These are phyloP conservation scores for Cyanistes caeruleus DNA, from an alignment of 2,113 vertebrate species.

Conservation along the genomic window DNA sequence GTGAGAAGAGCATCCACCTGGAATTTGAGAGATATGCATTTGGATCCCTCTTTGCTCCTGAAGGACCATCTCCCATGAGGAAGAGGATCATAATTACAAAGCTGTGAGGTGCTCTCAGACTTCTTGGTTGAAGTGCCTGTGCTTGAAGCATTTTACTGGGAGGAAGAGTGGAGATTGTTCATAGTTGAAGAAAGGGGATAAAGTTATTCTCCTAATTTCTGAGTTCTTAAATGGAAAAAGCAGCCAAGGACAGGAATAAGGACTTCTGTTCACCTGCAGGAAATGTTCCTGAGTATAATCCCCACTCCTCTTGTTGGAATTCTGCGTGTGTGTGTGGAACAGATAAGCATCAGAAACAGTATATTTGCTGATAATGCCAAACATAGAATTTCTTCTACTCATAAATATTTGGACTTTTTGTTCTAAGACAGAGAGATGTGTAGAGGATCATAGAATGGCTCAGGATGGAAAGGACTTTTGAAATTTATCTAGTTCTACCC, in stretches of 20 bases:
- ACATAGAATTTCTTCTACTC: neutral
- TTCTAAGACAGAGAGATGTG: neutral
- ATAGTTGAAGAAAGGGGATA: neutral
- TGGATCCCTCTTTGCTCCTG: neutral
- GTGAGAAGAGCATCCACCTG: neutral
- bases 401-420: neutral
- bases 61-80: neutral
- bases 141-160: neutral
- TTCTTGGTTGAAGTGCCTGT: neutral
- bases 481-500: neutral
- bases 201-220: neutral
- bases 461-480: neutral
- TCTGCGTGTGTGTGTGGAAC: neutral
- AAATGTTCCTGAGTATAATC: neutral
- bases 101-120: neutral
- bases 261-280: neutral
- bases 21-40: neutral
- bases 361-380: neutral
- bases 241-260: neutral
- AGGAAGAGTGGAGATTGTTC: neutral
- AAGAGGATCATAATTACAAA: neutral
- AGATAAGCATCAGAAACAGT: neutral
- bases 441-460: neutral
- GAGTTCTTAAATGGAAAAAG: neutral
- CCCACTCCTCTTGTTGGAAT: neutral